Evolutionary conservation across 2,113 vertebrate genomes (phyloP), one percentile per base, ranked within the genome.

Genomic region (Lipophrys pholis): DNA sequence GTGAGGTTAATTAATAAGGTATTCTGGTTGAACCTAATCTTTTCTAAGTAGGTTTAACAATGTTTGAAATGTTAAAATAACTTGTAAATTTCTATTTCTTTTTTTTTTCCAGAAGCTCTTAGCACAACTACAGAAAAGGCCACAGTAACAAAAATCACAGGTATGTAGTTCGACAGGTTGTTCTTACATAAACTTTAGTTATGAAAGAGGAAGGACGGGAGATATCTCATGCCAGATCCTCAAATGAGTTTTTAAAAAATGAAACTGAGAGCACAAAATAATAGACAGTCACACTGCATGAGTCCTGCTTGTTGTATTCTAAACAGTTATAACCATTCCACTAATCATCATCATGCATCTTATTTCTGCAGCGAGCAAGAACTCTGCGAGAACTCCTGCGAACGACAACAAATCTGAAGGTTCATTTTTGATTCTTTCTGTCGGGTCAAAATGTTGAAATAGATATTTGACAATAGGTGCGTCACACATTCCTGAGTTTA

Each of bases 51-150:
- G n/a, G 7, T 3, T 1, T 17, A 1, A 3, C 21, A 0, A 10
- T 45, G 55, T 53, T 48, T 51, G 2, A 76, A 53, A 46, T 0
- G 0, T 0, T 14, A 7, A 11, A 7, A 46, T 15, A 11, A 30
- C 15, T 11, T 17, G 6, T 48, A 57, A 1, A 46, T 5, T 36
- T n/a, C 35, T 78, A 2, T 30, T 30, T 30, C 2, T 2, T 30
- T 30, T n/a, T n/a, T 69, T 71, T 17, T 49, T 73, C 71, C 43
- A 89, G 89, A 82, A 51, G 78, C 73, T 17, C 59, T 91, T 40
- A 53, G 48, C 11, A 15, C 53, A 53, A 30, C 69, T 4, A 65
- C 71, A 5, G 76, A 80, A 57, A 76, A 68, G 69, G 46, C 65
- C 30, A 10, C 40, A 15, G 35, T 58, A 41, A 52, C 62, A 49